These are phyloP conservation scores for Pterophyllum scalare DNA, from an alignment of 2,113 vertebrate species.

Conservation along the genomic window DNA sequence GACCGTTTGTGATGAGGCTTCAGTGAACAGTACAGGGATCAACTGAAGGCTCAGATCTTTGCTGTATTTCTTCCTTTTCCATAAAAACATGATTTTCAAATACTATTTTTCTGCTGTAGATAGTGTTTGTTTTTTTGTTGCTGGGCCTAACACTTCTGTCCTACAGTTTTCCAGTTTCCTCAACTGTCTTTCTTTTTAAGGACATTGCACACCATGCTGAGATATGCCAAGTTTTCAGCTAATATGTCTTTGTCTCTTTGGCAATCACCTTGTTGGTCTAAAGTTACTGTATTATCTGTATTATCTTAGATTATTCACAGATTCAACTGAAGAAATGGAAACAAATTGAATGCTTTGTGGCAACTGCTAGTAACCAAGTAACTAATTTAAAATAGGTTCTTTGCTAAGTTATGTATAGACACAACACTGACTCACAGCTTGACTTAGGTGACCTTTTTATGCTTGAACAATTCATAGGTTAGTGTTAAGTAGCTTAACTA, in stretches of 20 bases:
- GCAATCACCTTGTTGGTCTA: background rate
- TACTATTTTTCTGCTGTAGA: background rate
- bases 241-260: background rate
- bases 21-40: background rate
- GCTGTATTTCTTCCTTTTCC: too few relatives aligned
- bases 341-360: background rate
- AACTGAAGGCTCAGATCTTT: too few relatives aligned
- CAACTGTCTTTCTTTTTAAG: background rate
- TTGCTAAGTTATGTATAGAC: too few relatives aligned
- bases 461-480: background rate
- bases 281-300: background rate
- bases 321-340: background rate
- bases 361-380: background rate
- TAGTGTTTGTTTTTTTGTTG: background rate
- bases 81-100: background rate
- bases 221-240: background rate
- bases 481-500: background rate
- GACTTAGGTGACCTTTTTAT: too few relatives aligned
- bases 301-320: background rate
- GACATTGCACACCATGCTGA: background rate
- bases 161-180: background rate
- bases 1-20: background rate
- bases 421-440: too few relatives aligned
- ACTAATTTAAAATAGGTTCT: background rate
- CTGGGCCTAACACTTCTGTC: background rate